Evolutionary conservation across 2,888 invertebrate genomes (phyloP).

Genomic region (Lepidochitona cinerea): DNA sequence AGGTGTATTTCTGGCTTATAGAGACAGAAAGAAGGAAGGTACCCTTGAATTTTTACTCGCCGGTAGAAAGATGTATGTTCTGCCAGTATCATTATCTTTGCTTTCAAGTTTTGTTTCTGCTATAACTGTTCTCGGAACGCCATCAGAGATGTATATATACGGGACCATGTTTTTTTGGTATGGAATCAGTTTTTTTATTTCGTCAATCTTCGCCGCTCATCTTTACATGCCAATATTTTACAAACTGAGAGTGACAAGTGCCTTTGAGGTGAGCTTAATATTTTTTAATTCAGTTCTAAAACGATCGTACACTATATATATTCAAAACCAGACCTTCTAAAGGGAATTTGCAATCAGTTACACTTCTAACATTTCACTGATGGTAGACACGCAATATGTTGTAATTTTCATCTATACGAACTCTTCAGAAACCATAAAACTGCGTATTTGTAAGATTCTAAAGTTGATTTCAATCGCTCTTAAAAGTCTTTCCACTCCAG

Average conservation of each 20-base stretch:
- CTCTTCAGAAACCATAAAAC: no score
- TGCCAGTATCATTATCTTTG: conserved; percentile 60
- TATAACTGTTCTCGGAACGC: conserved; percentile 60
- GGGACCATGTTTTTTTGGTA: conserved; percentile 57
- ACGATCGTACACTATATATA: no score
- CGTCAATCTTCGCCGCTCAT: conserved; percentile 48
- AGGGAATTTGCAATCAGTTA: no score
- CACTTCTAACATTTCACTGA: no score
- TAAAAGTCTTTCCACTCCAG: no score
- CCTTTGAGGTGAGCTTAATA: conserved; percentile 52
- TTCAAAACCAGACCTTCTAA: no score
- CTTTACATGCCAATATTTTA: conserved; percentile 51
- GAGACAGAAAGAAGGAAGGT: conserved; percentile 45
- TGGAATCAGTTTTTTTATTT: conserved; percentile 47
- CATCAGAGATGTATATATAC: conserved; percentile 58
- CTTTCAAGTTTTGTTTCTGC: conserved; percentile 65
- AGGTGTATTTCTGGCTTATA: conserved; percentile 54
- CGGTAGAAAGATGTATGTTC: conserved; percentile 51
- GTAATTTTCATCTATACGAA: no score
- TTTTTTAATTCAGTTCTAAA: no score
- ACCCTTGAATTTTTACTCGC: conserved; percentile 55
- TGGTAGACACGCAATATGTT: no score
- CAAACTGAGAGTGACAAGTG: conserved; percentile 47
- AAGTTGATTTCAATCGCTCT: no score
- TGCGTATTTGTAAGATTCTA: no score